phyloP scores from a whole-genome alignment of 2,888 invertebrate species.

The Anagyrus pseudococci region DNA sequence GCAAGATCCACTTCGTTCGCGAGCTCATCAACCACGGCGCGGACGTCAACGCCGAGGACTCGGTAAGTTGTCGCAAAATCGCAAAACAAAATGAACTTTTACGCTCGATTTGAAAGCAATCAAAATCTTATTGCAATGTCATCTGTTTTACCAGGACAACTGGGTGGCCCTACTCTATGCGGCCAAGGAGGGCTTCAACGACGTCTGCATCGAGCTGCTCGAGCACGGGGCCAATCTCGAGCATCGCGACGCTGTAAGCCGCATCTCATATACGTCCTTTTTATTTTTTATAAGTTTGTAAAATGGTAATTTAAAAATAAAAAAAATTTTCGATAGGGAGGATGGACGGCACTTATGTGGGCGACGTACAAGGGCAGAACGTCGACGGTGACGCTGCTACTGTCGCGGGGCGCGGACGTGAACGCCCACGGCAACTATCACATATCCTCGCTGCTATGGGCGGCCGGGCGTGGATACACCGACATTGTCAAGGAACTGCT shows the following conservation, averaged over 20 bases:
- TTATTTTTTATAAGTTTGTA: no score
- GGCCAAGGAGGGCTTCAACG: constrained; percentile 85
- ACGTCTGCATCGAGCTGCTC: constrained; percentile 80
- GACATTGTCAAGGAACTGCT: constrained; percentile 85
- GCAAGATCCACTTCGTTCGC: constrained; percentile 82
- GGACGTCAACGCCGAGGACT: constrained; percentile 89
- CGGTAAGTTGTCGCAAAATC: constrained; percentile 66
- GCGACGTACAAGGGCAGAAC: constrained; percentile 91
- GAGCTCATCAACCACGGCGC: constrained; percentile 89
- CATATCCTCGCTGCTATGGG: constrained; percentile 92
- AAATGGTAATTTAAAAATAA: not conserved
- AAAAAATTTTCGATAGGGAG: constrained; percentile 71
- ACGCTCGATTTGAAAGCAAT: no score
- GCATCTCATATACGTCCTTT: not conserved
- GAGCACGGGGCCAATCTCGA: constrained; percentile 87
- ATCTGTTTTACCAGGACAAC: constrained; percentile 75
- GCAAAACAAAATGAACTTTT: no score
- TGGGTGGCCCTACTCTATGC: constrained; percentile 93
- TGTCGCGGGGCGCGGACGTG: constrained; percentile 90
- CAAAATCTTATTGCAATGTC: no score
- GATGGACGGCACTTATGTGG: constrained; percentile 98
- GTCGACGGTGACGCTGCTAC: constrained; percentile 76
- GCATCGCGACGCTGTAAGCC: constrained; percentile 80
- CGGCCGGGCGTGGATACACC: constrained; percentile 89
- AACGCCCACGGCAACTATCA: constrained; percentile 96